phyloP scores from a whole-genome alignment of 2,888 invertebrate genomes.

The Microdon myrmicae region DNA sequence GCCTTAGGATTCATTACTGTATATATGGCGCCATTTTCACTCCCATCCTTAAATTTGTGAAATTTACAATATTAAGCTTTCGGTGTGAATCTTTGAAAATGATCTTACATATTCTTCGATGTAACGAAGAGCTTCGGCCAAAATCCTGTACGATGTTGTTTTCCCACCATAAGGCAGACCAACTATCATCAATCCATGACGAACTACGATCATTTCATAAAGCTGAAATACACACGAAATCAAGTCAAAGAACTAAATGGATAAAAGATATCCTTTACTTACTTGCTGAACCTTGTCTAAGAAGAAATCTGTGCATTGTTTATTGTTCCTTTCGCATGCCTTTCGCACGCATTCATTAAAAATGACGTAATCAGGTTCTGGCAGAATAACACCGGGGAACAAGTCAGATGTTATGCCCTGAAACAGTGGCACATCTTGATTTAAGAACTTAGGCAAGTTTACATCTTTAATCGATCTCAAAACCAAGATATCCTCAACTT shows the following conservation, averaged over 20 bases:
- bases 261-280: too few relatives aligned
- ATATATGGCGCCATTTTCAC: constrained; percentile 80
- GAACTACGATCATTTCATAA: constrained; percentile 94
- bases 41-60: constrained; percentile 73
- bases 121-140: constrained; percentile 83
- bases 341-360: constrained; percentile 74
- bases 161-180: constrained; percentile 94
- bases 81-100: too few relatives aligned
- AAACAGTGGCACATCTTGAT: constrained; percentile 89
- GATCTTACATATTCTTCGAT: constrained; percentile 73
- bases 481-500: constrained; percentile 86
- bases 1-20: constrained; percentile 93
- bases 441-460: constrained; percentile 92
- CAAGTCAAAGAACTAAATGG: too few relatives aligned
- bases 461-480: constrained; percentile 93
- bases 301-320: constrained; percentile 87
- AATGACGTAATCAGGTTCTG: constrained; percentile 81
- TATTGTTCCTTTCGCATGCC: constrained; percentile 76
- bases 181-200: constrained; percentile 95
- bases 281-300: constrained; percentile 82
- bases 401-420: constrained; percentile 93
- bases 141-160: constrained; percentile 82
- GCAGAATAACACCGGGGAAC: constrained; percentile 86
- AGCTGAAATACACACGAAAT: too few relatives aligned
- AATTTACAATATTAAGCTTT: too few relatives aligned